Evolutionary conservation across 2,888 invertebrate genomes (phyloP).

Genomic region (Drosophila planitibia): DNA sequence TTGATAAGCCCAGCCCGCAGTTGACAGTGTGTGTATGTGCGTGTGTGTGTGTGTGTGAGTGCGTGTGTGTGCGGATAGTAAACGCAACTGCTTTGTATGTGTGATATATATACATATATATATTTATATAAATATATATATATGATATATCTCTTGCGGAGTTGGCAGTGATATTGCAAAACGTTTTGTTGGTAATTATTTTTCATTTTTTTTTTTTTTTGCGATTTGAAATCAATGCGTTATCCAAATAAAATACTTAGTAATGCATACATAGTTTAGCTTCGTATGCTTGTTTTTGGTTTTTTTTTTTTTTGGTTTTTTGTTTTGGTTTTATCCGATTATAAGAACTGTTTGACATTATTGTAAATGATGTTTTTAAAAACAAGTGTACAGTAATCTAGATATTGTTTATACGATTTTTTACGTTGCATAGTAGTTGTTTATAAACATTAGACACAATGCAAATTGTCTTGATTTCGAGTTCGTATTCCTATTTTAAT

Average conservation of each 20-base stretch:
- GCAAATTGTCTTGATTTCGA: conserved; percentile 54
- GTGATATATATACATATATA: conserved; percentile 53
- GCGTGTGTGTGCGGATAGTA: conserved; percentile 48
- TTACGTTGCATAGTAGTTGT: conserved; percentile 23
- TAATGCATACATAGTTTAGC: conserved; percentile 38
- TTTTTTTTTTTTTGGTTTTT: neutral
- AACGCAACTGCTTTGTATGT: conserved; percentile 58
- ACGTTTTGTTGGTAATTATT: conserved; percentile 45
- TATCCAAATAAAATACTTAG: conserved; percentile 61
- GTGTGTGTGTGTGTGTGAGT: conserved; percentile 12
- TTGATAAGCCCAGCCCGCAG: conserved; percentile 50
- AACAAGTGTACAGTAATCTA: conserved; percentile 42
- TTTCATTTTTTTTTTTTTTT: conserved; percentile 9
- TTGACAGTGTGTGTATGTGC: conserved; percentile 31
- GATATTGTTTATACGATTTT: conserved; percentile 19
- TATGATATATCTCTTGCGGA: conserved; percentile 70
- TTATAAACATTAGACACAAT: conserved; percentile 51
- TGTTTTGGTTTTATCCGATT: conserved; percentile 19
- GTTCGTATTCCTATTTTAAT: conserved; percentile 41
- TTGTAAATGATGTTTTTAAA: conserved; percentile 34
- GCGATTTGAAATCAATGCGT: conserved; percentile 66
- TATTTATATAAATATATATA: conserved; percentile 36
- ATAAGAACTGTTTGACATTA: conserved; percentile 35
- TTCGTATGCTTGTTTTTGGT: conserved; percentile 28
- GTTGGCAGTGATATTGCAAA: conserved; percentile 79